Evolutionary conservation across 2,888 invertebrate species (phyloP), one percentile per base, ranked within the genome.

Genomic region (Metacarcinus magister): DNA sequence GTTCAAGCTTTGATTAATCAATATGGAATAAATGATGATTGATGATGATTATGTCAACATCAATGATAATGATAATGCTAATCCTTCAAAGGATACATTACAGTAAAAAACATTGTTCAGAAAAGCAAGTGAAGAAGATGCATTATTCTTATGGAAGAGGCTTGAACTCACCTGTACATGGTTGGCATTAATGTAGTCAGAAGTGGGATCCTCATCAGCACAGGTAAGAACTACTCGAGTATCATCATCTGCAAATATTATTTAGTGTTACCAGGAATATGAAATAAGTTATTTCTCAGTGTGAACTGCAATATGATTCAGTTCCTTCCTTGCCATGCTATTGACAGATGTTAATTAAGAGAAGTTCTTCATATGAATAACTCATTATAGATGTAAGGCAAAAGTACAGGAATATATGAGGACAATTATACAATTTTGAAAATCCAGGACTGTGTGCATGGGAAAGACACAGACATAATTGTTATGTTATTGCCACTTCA

Each of bases 111-210:
- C 23, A 75, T 43, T 19, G 82, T 8, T 48, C 16, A 23, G 8
- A 54, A 60, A 23, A 60, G 23, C 23, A 60, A 60, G 16, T 28
- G 10, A 60, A 1, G 67, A 54, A 16, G n/a, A 23, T 43, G 28
- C 5, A 10, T 16, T 44, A 43, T 8, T 44, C 48, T 28, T 43
- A 13, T 32, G 13, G 5, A 32, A 67, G 19, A 13, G 23, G 19
- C 13, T n/a, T n/a, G 28, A 28, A 94, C 94, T 94, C 75, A 94
- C 96, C 32, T 94, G 60, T 32, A 96, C 89, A 48, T 96, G 94
- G 87, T 94, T 96, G n/a, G 96, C 96, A 87, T 96, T 96, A 44
- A 96, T 96, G 94, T 96, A 96, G 87, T 96, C 94, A 44, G 87
- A 54, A 16, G 13, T 44, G 28, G 92, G 87, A 39, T 60, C 32